Evolutionary conservation across 2,888 invertebrate species (phyloP), one percentile per base, ranked within the genome.

Genomic region (Anthrax anthrax): DNA sequence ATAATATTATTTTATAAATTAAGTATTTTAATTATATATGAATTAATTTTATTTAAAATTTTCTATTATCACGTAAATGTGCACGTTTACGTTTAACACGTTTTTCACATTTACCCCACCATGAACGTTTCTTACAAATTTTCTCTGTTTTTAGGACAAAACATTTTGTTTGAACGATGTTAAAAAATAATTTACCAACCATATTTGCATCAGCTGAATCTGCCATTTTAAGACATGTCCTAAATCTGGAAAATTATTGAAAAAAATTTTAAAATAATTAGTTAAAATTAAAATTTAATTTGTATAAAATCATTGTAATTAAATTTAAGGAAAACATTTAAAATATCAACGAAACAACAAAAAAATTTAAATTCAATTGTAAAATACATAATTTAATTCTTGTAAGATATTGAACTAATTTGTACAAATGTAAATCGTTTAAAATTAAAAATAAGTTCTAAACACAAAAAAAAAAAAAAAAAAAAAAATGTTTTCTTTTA

Each of bases 101-200:
- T 51, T 78, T 76, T 36, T 80, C 70, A 58, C 92, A 94, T 56
- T 78, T 80, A 1, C 90, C 90, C 79, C 82, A 83, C 81, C 87
- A 86, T 1, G 82, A 80, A 8, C 81, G 72, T 56, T 81, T 75
- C 9, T 75, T 72, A 69, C 95, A 95, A 23, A 80, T 72, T 55
- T 80, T 79, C 53, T 84, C 81, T 2, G 80, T 77, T 58, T 85
- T 84, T 38, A 96, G 70, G 1, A 85, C 77, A 69, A 96, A 95
- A 60, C 96, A 96, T 63, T 90, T 86, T 0, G 89, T 87, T 62
- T 90, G 90, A n/a, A 95, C 83, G 39, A 94, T 76, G 70, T 95
- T 91, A 77, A 96, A 96, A 74, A 91, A 96, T 32, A 95, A 72
- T 59, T 86, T 87, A 4, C 92, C 92, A 46, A 92, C 89, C 69